These are phyloP conservation scores for Aporophyla lueneburgensis DNA, from an alignment of 2,888 invertebrate species.

Conservation along the genomic window DNA sequence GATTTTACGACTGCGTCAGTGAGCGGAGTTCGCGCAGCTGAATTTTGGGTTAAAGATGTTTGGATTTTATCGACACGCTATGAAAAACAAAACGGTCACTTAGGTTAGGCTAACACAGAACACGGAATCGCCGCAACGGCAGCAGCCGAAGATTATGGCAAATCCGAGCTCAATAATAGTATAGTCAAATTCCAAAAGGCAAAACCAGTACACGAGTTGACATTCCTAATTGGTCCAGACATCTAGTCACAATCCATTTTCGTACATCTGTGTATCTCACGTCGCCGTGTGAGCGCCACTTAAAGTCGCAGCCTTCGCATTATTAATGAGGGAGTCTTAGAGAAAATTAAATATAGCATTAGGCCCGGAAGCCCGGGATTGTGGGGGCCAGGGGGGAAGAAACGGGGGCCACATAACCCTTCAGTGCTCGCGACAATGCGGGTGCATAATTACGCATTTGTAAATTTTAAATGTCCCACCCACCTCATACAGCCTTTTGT, in stretches of 20 bases:
- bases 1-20: too few species aligned
- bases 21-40: too few species aligned
- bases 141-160: background rate
- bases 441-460: constrained; percentile 91
- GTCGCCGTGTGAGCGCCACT: constrained; percentile 89
- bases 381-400: constrained; percentile 76
- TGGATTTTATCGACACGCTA: too few species aligned
- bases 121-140: too few species aligned
- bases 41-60: too few species aligned
- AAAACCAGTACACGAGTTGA: constrained; percentile 10
- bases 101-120: too few species aligned
- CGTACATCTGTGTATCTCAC: constrained; percentile 79
- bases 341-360: constrained; percentile 91
- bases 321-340: constrained; percentile 91
- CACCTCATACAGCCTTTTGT: constrained; percentile 89
- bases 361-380: constrained; percentile 89
- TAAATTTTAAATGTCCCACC: constrained; percentile 90
- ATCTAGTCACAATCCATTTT: constrained; percentile 67
- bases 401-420: constrained; percentile 83
- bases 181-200: background rate
- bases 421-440: constrained; percentile 87
- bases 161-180: background rate
- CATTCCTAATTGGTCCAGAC: constrained; percentile 36
- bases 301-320: constrained; percentile 90
- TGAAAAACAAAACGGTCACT: background rate